Base-by-base conservation (phyloP, 2,113 vertebrate genomes). In the Aspidoscelis tigris region DNA sequence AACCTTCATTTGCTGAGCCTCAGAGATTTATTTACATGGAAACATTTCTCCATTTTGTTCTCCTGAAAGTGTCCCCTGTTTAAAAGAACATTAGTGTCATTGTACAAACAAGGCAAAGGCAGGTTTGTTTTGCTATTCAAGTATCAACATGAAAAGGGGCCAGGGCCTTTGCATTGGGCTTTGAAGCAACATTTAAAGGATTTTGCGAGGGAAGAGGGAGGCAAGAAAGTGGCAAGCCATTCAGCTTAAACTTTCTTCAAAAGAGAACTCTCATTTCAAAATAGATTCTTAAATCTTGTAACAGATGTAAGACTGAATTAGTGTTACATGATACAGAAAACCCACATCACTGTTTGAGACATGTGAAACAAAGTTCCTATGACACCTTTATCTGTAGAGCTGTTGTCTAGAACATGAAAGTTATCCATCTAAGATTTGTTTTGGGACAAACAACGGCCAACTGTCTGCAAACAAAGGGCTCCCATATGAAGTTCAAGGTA, bases 101-200 rank as follows among this genome's bases (percentile, higher is more conserved):
- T 2, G 8, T 21, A 73, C 43, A 2, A 77, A 43, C 71, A 50
- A 0, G 2, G 70, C 43, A 74, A 78, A 79, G 68, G 66, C 0
- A 58, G 47, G 53, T 26, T 8, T 18, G 0, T 64, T 87, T 43
- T 20, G 76, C 18, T 53, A 6, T 39, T 86, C 77, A 53, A 1
- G 0, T 0, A 16, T 6, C 0, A 20, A 33, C 78, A 43, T 26
- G 6, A 78, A 76, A 2, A 0, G 0, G 18, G 18, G 1, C 4
- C 7, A 55, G 84, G 20, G 0, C 0, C 58, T 86, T 5, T 0
- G 0, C 81, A 5, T 12, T 14, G 84, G 10, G 84, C 69, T 21
- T 5, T 71, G 81, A 72, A 76, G 89, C 81, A 82, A 85, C 64
- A 1, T 66, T 41, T 3, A 11, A 1, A 69, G 33, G 21, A 6